Evolutionary conservation across 2,113 vertebrate genomes (phyloP), one percentile per base, ranked within the genome.

Genomic region (Nannobrachium achirus): DNA sequence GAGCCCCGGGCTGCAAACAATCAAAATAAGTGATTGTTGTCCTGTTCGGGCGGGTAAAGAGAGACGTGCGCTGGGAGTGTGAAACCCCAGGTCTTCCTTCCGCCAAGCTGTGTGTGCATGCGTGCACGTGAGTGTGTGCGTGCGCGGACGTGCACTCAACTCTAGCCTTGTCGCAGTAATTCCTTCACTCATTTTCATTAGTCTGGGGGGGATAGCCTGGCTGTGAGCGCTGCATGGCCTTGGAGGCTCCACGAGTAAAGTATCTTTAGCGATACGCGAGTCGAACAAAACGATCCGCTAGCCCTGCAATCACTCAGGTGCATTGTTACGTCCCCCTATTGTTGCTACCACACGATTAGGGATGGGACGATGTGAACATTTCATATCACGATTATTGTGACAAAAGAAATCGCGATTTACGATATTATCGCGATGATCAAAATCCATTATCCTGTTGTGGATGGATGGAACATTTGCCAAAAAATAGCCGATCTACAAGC

Each of bases 1-100:
- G 61, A 1, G 14, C 38, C n/a, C 56, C 14, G 0, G 38, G 65
- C 71, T 69, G 63, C 60, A 73, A 70, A 86, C 72, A 76, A 85
- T 86, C 75, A 71, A 69, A 90, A 76, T 83, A 85, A 81, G 69
- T 76, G 75, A 81, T 75, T 55, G 19, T 55, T 58, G 51, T 71
- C 48, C 44, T 57, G 39, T 69, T n/a, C n/a, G 44, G 39, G n/a
- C 55, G 59, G 10, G 20, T 64, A 59, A n/a, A n/a, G n/a, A 46
- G 10, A 18, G 9, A 5, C 10, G 25, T 3, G 20, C 42, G 50
- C 6, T 25, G 48, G 9, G 59, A 62, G 48, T 53, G 75, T 65
- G 18, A 52, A 66, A 48, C 11, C 51, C 44, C 52, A 13, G 45
- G 10, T 46, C 15, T 25, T 50, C 38, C 15, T 25, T 50, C 38